Evolutionary conservation across 2,888 invertebrate species (phyloP), one percentile per base, ranked within the genome.

Genomic region (Sinopyrophorus schimmeli): DNA sequence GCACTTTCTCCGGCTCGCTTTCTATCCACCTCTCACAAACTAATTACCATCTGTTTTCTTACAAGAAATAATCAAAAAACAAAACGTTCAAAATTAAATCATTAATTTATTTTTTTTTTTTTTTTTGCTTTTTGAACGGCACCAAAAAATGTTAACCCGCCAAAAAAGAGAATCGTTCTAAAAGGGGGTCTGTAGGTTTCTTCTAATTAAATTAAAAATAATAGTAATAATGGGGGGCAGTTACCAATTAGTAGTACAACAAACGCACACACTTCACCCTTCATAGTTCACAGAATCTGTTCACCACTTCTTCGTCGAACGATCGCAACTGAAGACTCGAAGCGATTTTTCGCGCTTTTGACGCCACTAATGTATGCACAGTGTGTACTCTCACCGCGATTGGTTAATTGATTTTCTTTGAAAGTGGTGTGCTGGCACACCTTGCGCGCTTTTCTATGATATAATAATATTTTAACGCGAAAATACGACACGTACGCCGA

Each of bases 331-430:
- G 62, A 55, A 60, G 55, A 57, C 37, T 41, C 27, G 7, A 48
- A 35, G 53, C 26, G 35, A 40, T 53, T 56, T 58, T 60, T 61
- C 57, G 58, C 56, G 58, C 57, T 64, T 64, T 64, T 64, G 59
- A 63, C 59, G 62, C 59, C 40, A 48, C 49, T 49, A 51, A 52
- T 47, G 47, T 47, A 52, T 52, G 43, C 47, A 47, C 31, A 26
- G 24, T 18, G 30, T 14, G 34, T 59, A 55, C 52, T 55, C 44
- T 49, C 41, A 32, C 47, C 48, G 40, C 39, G 42, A 54, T 53
- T 52, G 57, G 58, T 57, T 54, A 55, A 53, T 48, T 47, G 35
- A 30, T 26, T 47, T 48, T 52, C 58, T 57, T 59, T 53, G 62
- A 62, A 61, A 61, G 61, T 58, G 43, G 46, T 57, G 55, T 35